Conservation (phyloP, 2,888 invertebrate species). For the Suillia variegata region DNA sequence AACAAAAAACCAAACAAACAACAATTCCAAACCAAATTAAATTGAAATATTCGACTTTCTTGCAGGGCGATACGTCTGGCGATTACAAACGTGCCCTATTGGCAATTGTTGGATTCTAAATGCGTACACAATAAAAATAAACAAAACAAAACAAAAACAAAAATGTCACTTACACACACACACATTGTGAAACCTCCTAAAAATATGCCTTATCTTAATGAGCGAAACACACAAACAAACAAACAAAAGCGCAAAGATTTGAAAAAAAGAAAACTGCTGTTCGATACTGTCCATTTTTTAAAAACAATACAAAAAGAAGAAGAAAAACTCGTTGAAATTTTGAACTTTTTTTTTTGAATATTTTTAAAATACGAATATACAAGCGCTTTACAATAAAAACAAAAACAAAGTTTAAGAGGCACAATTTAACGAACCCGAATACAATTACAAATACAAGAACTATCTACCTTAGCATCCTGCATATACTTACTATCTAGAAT, state of each 20-base stretch:
- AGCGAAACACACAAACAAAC: constrained; percentile 6
- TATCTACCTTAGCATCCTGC: too few species aligned
- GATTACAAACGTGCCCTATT: constrained; percentile 91
- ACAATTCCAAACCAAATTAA: too few species aligned
- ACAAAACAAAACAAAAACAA: too few species aligned
- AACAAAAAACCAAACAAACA: too few species aligned
- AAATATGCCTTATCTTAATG: constrained; percentile 17
- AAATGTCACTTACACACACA: too few species aligned
- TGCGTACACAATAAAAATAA: constrained; percentile 34
- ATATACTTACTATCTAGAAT: too few species aligned
- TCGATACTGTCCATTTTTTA: not conserved
- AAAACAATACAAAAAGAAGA: constrained; percentile 1
- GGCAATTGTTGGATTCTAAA: constrained; percentile 71
- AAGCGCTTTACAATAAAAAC: not conserved
- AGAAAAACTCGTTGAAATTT: not conserved
- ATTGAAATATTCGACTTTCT: constrained; percentile 43
- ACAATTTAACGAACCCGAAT: too few species aligned
- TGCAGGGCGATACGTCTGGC: constrained; percentile 90
- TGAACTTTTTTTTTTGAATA: not conserved
- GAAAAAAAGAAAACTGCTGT: not conserved
- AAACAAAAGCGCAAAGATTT: not conserved
- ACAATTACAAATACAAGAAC: too few species aligned
- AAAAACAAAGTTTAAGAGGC: too few species aligned
- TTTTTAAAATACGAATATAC: constrained; percentile 6
- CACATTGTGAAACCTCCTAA: constrained; percentile 16